Base-by-base conservation (phyloP, 2,797 vertebrate species). In the Miichthys miiuy region DNA sequence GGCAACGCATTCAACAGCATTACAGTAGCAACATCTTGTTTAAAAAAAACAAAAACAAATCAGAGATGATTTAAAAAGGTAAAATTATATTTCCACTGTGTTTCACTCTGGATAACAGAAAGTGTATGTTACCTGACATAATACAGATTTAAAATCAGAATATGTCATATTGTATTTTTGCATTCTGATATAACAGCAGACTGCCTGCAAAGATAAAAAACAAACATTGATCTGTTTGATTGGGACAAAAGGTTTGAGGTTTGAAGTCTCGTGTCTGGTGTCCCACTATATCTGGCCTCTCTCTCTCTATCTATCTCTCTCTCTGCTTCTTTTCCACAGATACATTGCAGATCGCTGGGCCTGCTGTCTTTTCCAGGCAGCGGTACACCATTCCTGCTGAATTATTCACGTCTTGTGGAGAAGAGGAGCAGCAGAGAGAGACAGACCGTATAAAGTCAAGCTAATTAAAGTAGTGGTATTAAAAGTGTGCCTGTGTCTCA, bases 381-480 rank as follows among this genome's bases (percentile, higher is more conserved):
- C 20, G 66, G 83, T 86, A 90, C 91, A 93, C 87, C 88, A 82
- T 88, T 89, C 87, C 90, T 66, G 77, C 82, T 93, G 81, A 92
- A 94, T 94, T 94, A 94, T 94, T 94, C 91, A 90, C 85, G 42
- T 91, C 88, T 82, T 78, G 85, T 58, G 55, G 88, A 84, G 82
- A 78, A 89, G 81, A 88, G 81, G 42, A 81, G 51, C 67, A 81
- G 51, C 67, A 72, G 74, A 68, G 75, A 71, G 79, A 89, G 87
- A 81, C 88, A 83, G 87, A 87, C 79, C 50, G 71, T 72, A 74
- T 76, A 84, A 88, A 90, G 90, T 89, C 73, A 71, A 79, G 86
- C 85, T 93, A 92, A 94, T 94, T 94, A 93, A 92, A 94, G 93
- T 83, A 63, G 87, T 63, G 80, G 89, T 91, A 90, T 94, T 93